Conservation (phyloP, 2,888 invertebrate species). For the Papilio protenor region DNA sequence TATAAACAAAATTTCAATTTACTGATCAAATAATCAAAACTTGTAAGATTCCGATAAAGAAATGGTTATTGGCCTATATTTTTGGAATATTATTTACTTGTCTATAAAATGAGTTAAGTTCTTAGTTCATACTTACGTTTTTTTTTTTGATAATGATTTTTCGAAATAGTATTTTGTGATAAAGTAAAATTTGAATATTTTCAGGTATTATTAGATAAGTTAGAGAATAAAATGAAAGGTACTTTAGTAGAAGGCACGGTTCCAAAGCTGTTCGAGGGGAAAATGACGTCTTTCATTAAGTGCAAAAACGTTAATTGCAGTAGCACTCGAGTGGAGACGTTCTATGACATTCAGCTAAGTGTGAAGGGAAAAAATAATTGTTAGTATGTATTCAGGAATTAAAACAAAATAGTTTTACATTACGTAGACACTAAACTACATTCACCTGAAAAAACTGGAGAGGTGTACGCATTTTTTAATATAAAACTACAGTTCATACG, state of each 20-base stretch:
- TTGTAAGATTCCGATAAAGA: neutral
- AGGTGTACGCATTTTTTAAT: too few species aligned
- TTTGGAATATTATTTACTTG: neutral
- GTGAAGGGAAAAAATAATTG: constrained; percentile 99
- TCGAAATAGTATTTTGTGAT: neutral
- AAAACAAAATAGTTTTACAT: constrained; percentile 2
- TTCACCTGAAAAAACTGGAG: neutral
- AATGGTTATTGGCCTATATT: neutral
- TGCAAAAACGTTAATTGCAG: constrained; percentile 99
- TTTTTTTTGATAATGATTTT: neutral
- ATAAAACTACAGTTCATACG: too few species aligned
- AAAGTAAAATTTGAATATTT: constrained; percentile 39
- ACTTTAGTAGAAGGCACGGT: constrained; percentile 99
- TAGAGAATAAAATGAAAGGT: constrained; percentile 99
- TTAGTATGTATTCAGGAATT: constrained; percentile 71
- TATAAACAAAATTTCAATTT: neutral
- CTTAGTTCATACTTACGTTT: neutral
- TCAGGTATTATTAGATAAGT: constrained; percentile 94
- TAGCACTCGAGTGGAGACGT: constrained; percentile 97
- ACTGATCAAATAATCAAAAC: neutral
- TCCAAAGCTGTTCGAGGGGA: constrained; percentile 98
- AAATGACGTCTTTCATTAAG: constrained; percentile 99
- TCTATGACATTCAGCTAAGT: constrained; percentile 99
- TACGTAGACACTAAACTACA: neutral
- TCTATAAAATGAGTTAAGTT: neutral